Conservation (phyloP, 2,888 invertebrate genomes). For the Lordiphosa andalusiaca region DNA sequence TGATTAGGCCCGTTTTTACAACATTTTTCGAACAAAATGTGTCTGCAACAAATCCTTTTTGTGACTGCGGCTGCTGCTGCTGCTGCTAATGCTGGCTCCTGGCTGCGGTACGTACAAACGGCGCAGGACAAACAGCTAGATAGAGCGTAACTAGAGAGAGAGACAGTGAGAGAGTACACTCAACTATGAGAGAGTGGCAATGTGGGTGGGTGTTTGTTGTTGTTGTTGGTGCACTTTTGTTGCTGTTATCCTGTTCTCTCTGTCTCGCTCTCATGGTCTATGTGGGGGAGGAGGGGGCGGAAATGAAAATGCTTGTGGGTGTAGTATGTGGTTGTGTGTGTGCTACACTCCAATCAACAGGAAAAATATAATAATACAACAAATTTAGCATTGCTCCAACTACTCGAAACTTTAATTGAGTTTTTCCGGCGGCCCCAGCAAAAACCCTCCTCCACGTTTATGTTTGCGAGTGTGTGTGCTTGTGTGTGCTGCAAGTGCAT, state of each 20-base stretch:
- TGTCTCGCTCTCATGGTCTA: conserved; percentile 11
- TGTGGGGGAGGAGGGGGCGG: background rate
- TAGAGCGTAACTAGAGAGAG: conserved; percentile 25
- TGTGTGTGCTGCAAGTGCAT: conserved; percentile 51
- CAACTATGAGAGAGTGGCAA: conserved; percentile 18
- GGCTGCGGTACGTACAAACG: conserved; percentile 56
- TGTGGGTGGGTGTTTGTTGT: conserved; percentile 57
- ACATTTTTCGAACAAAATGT: conserved; percentile 34
- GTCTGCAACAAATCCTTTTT: conserved; percentile 44
- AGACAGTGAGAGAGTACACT: conserved; percentile 15
- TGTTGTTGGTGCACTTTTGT: conserved; percentile 34
- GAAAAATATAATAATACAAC: conserved; percentile 19
- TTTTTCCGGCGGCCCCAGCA: conserved; percentile 62
- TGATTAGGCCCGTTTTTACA: conserved; percentile 16
- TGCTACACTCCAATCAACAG: conserved; percentile 37
- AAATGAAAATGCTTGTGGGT: conserved; percentile 36
- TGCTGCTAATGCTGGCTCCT: conserved; percentile 17
- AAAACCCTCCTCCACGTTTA: conserved; percentile 21
- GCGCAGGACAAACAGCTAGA: conserved; percentile 45
- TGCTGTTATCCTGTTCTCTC: conserved; percentile 36
- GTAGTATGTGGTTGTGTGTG: conserved; percentile 40
- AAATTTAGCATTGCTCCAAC: conserved; percentile 24
- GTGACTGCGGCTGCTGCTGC: conserved; percentile 26
- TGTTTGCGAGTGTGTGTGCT: conserved; percentile 17
- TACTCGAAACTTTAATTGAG: conserved; percentile 64